Evolutionary conservation across 2,888 invertebrate genomes (phyloP), one percentile per base, ranked within the genome.

Genomic region (Pediacus dermestoides): DNA sequence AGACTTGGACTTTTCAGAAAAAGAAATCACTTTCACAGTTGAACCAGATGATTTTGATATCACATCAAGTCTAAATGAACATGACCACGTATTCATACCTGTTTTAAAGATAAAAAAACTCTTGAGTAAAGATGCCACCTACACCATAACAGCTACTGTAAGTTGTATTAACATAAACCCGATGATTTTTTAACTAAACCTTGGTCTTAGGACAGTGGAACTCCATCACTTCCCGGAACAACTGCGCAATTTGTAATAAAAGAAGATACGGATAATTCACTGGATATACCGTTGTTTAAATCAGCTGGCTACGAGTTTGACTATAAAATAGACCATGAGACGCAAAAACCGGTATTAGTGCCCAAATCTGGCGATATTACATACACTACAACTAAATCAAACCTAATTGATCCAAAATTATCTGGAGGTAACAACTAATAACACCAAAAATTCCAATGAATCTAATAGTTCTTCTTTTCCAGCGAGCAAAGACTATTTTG

Each of bases 1-100:
- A 48, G 78, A 78, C 53, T 66, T 74, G 13, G 77, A 78, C 55
- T 69, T 78, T 6, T 73, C 76, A 1, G 77, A 74, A 30, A 48
- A 42, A 6, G 10, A 41, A 2, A 37, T 67, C 6, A 47, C 18
- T 3, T 63, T 63, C 39, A 34, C 39, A 3, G 46, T 63, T 7
- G 35, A 37, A 16, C 52, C 58, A 2, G 46, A 46, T 2, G 50
- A 58, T 39, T 62, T 58, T 38, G 22, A 18, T 7, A 30, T 55
- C 4, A 25, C 32, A 1, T 41, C 48, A 4, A n/a, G 13, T 3
- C 34, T 23, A 16, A 32, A 15, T 12, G 12, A 22, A 3, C 16
- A 26, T 1, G 44, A 44, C 4, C 60, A 60, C 38, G 13, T 25
- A 1, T 57, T 56, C 33, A 41, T 31, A n/a, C 55, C 56, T 1